Evolutionary conservation across 2,797 vertebrate species (phyloP).

Genomic region (Xenopus petersii): DNA sequence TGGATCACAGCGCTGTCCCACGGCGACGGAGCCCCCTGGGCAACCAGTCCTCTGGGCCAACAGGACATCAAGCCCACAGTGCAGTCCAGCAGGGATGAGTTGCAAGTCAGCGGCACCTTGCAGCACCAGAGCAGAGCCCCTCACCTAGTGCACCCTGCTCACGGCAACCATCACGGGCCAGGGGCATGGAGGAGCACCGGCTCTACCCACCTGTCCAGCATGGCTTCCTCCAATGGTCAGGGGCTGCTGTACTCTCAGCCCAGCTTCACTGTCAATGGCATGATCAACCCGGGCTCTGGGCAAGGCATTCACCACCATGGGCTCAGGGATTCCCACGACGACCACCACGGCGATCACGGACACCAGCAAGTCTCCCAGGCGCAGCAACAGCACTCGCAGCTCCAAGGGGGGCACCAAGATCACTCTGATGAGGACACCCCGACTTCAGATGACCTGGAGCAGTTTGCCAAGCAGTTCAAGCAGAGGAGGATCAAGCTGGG

Average conservation of each 20-base stretch:
- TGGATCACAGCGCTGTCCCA: conserved; percentile 96
- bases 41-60: conserved; percentile 83
- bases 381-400: conserved; percentile 67
- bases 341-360: conserved; percentile 83
- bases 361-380: conserved; percentile 76
- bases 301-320: conserved; percentile 83
- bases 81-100: conserved; percentile 83
- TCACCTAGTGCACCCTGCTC: conserved; percentile 88
- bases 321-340: conserved; percentile 74
- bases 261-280: conserved; percentile 84
- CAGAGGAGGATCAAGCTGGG: conserved; percentile 95
- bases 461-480: conserved; percentile 98
- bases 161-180: conserved; percentile 81
- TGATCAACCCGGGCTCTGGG: conserved; percentile 78
- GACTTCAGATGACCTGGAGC: conserved; percentile 97
- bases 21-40: conserved; percentile 87
- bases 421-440: conserved; percentile 96
- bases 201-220: conserved; percentile 85
- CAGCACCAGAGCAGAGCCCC: conserved; percentile 80
- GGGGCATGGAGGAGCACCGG: conserved; percentile 66
- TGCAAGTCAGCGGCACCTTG: conserved; percentile 73
- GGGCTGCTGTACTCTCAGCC: conserved; percentile 85
- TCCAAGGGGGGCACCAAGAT: conserved; percentile 71
- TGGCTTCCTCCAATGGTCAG: conserved; percentile 86
- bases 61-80: conserved; percentile 93